Conservation (phyloP, 2,888 invertebrate species). For the Cosmia trapezina region DNA sequence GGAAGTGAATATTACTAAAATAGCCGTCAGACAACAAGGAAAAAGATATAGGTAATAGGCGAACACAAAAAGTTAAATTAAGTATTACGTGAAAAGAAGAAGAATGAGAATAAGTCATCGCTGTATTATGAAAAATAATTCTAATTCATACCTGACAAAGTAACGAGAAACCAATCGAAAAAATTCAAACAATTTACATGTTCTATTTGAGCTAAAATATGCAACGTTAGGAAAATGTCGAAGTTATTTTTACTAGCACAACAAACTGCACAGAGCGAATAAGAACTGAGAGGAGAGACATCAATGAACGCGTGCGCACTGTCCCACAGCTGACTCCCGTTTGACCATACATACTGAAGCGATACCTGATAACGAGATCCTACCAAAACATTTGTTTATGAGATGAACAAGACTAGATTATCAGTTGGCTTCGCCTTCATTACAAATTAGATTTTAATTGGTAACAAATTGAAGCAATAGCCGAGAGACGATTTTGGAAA, state of each 20-base stretch:
- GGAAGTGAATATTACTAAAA: neutral
- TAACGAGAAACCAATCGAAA: neutral
- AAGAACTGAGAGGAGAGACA: slow-evolving; percentile 36
- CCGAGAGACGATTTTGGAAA: neutral
- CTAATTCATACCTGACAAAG: slow-evolving; percentile 48
- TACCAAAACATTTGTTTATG: slow-evolving; percentile 39
- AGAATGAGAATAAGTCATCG: neutral
- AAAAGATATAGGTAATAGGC: neutral
- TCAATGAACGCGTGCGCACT: slow-evolving; percentile 66
- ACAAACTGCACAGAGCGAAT: slow-evolving; percentile 31
- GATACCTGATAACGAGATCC: slow-evolving; percentile 69
- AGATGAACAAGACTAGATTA: slow-evolving; percentile 32
- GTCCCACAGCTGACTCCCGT: slow-evolving; percentile 62
- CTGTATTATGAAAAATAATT: slow-evolving; percentile 11
- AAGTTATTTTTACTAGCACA: slow-evolving; percentile 37
- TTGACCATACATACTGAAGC: slow-evolving; percentile 66
- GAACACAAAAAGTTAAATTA: neutral
- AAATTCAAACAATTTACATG: slow-evolving; percentile 24
- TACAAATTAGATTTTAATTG: neutral
- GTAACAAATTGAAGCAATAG: neutral
- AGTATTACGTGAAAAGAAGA: slow-evolving; percentile 3
- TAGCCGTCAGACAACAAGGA: neutral
- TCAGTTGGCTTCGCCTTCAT: slow-evolving; percentile 6
- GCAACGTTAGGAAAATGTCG: slow-evolving; percentile 6
- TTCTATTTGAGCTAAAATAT: slow-evolving; percentile 10